Evolutionary conservation across 2,797 vertebrate genomes (phyloP), one percentile per base, ranked within the genome.

Genomic region (Poecilia gillii): DNA sequence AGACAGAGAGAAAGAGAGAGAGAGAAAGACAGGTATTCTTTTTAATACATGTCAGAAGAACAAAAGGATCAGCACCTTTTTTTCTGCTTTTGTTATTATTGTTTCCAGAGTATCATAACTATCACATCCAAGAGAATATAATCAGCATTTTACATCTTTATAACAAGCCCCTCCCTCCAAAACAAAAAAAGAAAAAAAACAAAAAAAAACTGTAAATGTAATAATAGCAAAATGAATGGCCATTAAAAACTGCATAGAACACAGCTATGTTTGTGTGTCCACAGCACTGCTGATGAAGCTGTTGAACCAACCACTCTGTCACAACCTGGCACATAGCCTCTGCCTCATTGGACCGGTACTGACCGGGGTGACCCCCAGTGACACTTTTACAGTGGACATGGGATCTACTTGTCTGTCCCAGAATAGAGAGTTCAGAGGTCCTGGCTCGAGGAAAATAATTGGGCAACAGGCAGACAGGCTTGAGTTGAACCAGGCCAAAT

Each of bases 381-480:
- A 90, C 92, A 91, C 73, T 57, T 55, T 82, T 81, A 87, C 79
- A 88, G 79, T 74, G 85, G 91, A 87, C 82, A 81, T 73, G 90
- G 88, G 85, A 89, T 85, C 81, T 47, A 64, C 78, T 79, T 70
- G 81, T 88, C 85, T 84, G 77, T 85, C 84, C 87, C 57, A 72
- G 79, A 87, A 85, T 86, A 57, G 74, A 62, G 81, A 85, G 91
- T 88, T 93, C 89, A 92, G 79, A 88, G 93, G 89, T 94, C 88
- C 77, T 75, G 80, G 87, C 90, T 88, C 13, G 11, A 82, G 82
- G 75, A 90, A 94, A 93, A 91, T 94, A 94, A 95, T 93, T 95
- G 93, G 92, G 78, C 85, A 84, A 76, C 62, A 85, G 86, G 88
- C 74, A 86, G 90, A 92, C 90, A 89, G 88, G 85, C 73, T 85